Conservation (phyloP, 2,113 vertebrate species). For the Nerophis lumbriciformis region DNA sequence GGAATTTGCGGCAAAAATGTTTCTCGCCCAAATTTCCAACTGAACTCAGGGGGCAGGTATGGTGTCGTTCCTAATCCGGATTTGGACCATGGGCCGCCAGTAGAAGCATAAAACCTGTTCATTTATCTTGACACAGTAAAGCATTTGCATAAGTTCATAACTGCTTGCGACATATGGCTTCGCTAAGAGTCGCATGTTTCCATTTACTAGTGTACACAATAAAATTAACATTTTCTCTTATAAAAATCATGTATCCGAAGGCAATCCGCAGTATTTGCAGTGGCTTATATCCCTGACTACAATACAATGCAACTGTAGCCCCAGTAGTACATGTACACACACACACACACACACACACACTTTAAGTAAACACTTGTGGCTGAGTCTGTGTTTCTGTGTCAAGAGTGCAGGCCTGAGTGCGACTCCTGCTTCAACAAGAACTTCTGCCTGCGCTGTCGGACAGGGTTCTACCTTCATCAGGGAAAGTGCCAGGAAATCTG, state of each 20-base stretch:
- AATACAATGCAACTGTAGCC: slow-evolving; percentile 5
- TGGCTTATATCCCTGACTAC: slow-evolving; percentile 8
- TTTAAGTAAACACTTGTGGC: slow-evolving; percentile 50
- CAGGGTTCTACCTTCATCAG: slow-evolving; percentile 89
- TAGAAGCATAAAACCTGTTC: too few relatives aligned
- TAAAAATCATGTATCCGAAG: background rate
- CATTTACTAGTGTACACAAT: too few relatives aligned
- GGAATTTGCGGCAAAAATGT: too few relatives aligned
- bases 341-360: slow-evolving; percentile 25
- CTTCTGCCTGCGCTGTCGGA: slow-evolving; percentile 97
- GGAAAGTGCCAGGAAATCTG: slow-evolving; percentile 96
- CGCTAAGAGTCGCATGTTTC: too few relatives aligned
- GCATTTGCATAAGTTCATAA: too few relatives aligned
- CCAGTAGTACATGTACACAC: slow-evolving; percentile 9
- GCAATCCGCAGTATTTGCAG: slow-evolving; percentile 1
- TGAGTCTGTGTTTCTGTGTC: slow-evolving; percentile 67
- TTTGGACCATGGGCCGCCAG: too few relatives aligned
- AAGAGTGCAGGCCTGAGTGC: slow-evolving; percentile 96
- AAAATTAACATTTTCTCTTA: too few relatives aligned
- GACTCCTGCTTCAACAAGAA: slow-evolving; percentile 98
- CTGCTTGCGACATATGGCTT: slow-evolving; percentile 3
- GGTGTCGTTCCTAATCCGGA: too few relatives aligned
- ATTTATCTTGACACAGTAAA: too few relatives aligned
- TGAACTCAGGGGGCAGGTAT: too few relatives aligned
- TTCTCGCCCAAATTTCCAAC: too few relatives aligned